Evolutionary conservation across 1,140 invertebrate species (phyloP).

Genomic region (Bombus superbus): DNA sequence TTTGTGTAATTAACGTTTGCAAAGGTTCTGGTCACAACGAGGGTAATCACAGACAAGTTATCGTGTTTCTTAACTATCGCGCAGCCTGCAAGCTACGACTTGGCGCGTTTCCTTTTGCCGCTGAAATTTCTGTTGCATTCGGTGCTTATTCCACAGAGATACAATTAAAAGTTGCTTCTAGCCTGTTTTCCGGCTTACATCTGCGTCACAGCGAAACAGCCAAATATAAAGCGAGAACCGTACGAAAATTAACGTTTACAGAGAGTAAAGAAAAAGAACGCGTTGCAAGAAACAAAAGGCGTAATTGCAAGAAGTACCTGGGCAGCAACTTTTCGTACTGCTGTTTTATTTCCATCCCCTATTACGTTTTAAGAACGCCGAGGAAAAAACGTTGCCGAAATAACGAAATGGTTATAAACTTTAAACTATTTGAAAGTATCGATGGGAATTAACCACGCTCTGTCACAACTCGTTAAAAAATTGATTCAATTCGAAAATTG

Average conservation of each 20-base stretch:
- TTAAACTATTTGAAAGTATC: background rate
- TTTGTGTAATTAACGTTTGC: background rate
- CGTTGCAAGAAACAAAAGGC: background rate
- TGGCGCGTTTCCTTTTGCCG: too few species aligned
- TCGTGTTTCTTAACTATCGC: background rate
- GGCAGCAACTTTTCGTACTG: constrained; percentile 5
- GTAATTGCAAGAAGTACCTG: constrained; percentile 1
- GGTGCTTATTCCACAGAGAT: background rate
- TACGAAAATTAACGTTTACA: constrained; percentile 10
- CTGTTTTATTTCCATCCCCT: background rate
- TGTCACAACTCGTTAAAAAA: background rate
- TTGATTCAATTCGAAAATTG: background rate
- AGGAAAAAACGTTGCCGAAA: background rate
- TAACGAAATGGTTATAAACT: background rate
- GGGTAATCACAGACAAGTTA: background rate
- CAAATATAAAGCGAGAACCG: background rate
- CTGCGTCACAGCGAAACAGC: background rate
- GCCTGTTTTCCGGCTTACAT: background rate
- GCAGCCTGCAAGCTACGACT: background rate
- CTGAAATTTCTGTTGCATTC: background rate
- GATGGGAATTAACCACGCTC: background rate
- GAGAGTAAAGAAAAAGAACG: background rate
- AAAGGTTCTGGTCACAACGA: background rate
- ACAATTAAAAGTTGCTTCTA: constrained; percentile 10
- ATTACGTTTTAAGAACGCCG: background rate